A percentile compares a stretch with the other conserved stretches of the same genome.
phyloP scores from a whole-genome alignment of 2,888 invertebrate genomes.

The Synanthedon vespiformis region DNA sequence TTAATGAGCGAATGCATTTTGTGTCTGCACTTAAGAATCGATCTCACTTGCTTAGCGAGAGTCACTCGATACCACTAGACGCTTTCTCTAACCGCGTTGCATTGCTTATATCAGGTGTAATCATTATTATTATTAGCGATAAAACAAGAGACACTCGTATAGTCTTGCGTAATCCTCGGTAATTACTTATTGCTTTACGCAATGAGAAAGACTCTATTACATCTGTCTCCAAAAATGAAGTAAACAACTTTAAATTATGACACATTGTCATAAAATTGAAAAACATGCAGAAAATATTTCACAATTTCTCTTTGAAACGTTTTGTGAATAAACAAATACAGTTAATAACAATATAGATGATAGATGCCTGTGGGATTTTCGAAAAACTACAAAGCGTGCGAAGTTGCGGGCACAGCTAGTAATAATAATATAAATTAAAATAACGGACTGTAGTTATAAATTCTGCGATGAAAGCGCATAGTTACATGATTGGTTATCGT shows the following conservation, averaged over 20 bases:
- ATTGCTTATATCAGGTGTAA: slow-evolving; percentile 9
- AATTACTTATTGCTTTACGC: slow-evolving; percentile 6
- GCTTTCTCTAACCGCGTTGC: slow-evolving; percentile 27
- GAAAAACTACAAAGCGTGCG: too few species aligned
- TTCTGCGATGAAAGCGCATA: not conserved
- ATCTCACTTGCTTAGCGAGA: not conserved
- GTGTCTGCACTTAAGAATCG: not conserved
- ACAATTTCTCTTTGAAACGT: too few species aligned
- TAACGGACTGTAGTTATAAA: too few species aligned
- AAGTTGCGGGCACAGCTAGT: too few species aligned
- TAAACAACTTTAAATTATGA: not conserved
- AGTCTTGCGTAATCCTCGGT: slow-evolving; percentile 1
- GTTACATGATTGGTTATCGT: not conserved
- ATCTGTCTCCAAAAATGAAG: not conserved
- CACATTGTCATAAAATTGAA: too few species aligned
- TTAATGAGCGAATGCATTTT: not conserved
- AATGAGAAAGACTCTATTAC: slow-evolving; percentile 1
- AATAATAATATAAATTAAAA: too few species aligned
- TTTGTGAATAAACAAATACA: too few species aligned
- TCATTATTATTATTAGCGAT: not conserved
- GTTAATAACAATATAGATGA: too few species aligned
- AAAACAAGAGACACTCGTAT: not conserved
- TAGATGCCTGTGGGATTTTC: too few species aligned
- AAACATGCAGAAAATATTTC: too few species aligned
- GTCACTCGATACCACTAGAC: slow-evolving; percentile 12